Conservation (phyloP, 2,797 vertebrate species). For the Alosa sapidissima region DNA sequence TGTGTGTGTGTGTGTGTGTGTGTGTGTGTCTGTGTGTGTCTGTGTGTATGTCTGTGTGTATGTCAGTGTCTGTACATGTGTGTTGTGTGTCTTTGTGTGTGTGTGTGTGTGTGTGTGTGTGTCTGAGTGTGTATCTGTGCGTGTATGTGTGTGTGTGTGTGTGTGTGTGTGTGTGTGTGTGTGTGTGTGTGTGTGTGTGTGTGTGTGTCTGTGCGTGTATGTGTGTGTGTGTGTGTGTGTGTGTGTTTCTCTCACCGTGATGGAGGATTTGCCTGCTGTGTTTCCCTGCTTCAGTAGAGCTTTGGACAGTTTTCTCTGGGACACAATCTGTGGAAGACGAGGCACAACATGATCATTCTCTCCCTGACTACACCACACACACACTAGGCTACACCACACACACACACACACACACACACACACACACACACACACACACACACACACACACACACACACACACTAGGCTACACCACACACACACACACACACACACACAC, state of each 20-base stretch:
- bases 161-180: constrained; percentile 42
- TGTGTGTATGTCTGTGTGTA: constrained; percentile 56
- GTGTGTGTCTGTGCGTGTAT: constrained; percentile 26
- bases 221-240: constrained; percentile 10
- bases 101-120: constrained; percentile 48
- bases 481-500: constrained; percentile 41
- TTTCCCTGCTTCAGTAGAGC: constrained; percentile 96
- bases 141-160: constrained; percentile 43
- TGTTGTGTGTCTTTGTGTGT: constrained; percentile 18
- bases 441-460: neutral
- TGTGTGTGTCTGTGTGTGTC: constrained; percentile 27
- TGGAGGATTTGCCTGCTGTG: constrained; percentile 94
- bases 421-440: constrained; percentile 25
- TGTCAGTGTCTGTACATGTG: neutral
- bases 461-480: constrained; percentile 33
- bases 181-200: constrained; percentile 28
- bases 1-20: constrained; percentile 44
- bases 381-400: constrained; percentile 32
- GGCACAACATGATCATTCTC: neutral
- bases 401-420: constrained; percentile 33
- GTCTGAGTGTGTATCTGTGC: constrained; percentile 20
- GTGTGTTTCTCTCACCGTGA: constrained; percentile 81
- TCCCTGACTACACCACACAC: neutral
- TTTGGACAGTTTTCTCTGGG: constrained; percentile 95
- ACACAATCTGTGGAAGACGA: constrained; percentile 84